A percentile compares a stretch with the other conserved stretches of the same genome.
Evolutionary conservation across 2,113 vertebrate species (phyloP).

Genomic region (Chaetorhynchus papuensis): DNA sequence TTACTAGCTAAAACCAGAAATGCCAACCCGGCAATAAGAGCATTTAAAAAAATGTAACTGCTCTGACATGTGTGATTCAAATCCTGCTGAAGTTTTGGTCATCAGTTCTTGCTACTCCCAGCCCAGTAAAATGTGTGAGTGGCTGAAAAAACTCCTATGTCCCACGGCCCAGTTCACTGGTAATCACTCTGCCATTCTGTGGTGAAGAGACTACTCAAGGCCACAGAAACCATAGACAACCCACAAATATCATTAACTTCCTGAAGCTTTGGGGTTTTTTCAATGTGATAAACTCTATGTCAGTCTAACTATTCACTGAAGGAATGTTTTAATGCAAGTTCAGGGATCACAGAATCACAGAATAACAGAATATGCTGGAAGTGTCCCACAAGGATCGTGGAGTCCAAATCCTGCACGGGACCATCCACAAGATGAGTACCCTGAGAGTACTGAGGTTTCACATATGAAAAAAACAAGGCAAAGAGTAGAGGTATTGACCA

Average conservation of each 20-base stretch:
- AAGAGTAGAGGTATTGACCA: background rate
- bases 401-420: background rate
- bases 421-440: background rate
- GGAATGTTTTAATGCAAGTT: background rate
- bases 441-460: background rate
- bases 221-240: background rate
- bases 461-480: fast-evolving
- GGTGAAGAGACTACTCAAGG: background rate
- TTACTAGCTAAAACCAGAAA: background rate
- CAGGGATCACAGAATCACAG: background rate
- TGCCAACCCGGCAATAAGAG: background rate
- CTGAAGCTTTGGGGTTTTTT: background rate
- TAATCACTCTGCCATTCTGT: background rate
- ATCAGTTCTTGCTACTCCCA: background rate
- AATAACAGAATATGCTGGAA: background rate
- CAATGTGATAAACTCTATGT: background rate
- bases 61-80: background rate
- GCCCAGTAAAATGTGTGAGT: background rate
- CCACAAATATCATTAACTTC: background rate
- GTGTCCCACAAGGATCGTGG: background rate
- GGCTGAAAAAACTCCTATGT: background rate
- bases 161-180: no score
- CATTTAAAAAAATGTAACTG: background rate
- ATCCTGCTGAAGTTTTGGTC: background rate
- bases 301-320: background rate